phyloP scores from a whole-genome alignment of 2,888 invertebrate genomes.

The Lacanobia wlatinum region DNA sequence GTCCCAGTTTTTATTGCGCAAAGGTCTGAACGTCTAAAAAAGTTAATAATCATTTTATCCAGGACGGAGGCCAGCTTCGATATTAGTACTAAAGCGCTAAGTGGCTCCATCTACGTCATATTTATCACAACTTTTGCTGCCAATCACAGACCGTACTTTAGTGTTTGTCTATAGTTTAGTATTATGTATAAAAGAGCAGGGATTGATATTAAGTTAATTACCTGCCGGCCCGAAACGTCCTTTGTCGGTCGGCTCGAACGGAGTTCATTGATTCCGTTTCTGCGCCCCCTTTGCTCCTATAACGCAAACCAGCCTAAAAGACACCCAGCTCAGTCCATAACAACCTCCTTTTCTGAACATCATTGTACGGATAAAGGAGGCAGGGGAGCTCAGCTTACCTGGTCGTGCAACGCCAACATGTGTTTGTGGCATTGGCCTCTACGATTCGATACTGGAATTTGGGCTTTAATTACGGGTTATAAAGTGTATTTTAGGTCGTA shows the following conservation, averaged over 20 bases:
- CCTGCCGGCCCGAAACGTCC: constrained; percentile 88
- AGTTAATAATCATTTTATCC: constrained; percentile 39
- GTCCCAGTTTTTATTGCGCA: constrained; percentile 51
- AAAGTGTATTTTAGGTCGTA: constrained; percentile 56
- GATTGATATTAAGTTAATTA: constrained; percentile 89
- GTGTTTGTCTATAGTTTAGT: constrained; percentile 65
- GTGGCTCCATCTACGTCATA: constrained; percentile 18
- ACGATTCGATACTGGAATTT: constrained; percentile 72
- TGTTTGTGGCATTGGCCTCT: constrained; percentile 88
- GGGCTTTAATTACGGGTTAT: constrained; percentile 66
- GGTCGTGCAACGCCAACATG: constrained; percentile 82
- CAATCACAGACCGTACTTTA: constrained; percentile 48
- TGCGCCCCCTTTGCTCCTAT: constrained; percentile 85
- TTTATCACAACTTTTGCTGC: constrained; percentile 49
- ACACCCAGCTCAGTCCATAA: constrained; percentile 67
- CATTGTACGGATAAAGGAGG: constrained; percentile 61
- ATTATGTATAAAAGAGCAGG: constrained; percentile 78
- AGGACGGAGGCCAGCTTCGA: constrained; percentile 24
- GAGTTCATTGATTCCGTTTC: constrained; percentile 90
- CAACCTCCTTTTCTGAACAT: constrained; percentile 57
- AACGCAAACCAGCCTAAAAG: constrained; percentile 74
- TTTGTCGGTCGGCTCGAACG: constrained; percentile 87
- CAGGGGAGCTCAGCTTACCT: constrained; percentile 73
- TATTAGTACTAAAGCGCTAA: constrained; percentile 30
- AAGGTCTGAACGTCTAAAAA: constrained; percentile 37